Conservation (phyloP, 2,113 vertebrate species). For the Pomatostomus ruficeps region DNA sequence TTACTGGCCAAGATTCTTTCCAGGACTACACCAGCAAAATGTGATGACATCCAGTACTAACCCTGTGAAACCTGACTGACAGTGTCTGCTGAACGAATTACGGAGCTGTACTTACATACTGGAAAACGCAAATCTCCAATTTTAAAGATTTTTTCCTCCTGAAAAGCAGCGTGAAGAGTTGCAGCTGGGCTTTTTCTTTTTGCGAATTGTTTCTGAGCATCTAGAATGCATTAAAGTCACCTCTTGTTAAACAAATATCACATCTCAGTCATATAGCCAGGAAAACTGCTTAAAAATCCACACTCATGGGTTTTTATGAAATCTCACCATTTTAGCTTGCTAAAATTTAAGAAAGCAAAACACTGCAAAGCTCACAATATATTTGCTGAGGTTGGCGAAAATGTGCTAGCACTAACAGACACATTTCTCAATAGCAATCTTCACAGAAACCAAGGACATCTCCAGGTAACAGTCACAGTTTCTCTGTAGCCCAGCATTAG, state of each 20-base stretch:
- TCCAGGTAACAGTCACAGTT: not conserved
- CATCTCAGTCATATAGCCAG: not conserved
- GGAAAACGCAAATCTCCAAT: not conserved
- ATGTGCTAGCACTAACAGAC: not conserved
- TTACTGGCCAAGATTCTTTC: not conserved
- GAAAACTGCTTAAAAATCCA: not conserved
- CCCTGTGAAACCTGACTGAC: not conserved
- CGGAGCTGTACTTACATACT: not conserved
- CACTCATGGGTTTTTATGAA: not conserved
- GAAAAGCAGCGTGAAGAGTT: not conserved
- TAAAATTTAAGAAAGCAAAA: slow-evolving; percentile 3
- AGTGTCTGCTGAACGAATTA: not conserved
- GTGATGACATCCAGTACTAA: not conserved
- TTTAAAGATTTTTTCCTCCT: not conserved
- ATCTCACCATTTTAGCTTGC: not conserved
- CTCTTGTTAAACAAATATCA: not conserved
- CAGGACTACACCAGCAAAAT: not conserved
- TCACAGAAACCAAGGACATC: not conserved
- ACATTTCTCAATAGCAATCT: not conserved
- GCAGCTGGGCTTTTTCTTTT: not conserved
- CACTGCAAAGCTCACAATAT: not conserved
- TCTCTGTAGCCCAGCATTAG: not conserved
- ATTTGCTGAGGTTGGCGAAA: not conserved
- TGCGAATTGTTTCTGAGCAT: not conserved
- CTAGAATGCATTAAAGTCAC: not conserved